These are phyloP conservation scores for Axis porcinus DNA, from an alignment of 2,113 vertebrate genomes.

Conservation along the genomic window DNA sequence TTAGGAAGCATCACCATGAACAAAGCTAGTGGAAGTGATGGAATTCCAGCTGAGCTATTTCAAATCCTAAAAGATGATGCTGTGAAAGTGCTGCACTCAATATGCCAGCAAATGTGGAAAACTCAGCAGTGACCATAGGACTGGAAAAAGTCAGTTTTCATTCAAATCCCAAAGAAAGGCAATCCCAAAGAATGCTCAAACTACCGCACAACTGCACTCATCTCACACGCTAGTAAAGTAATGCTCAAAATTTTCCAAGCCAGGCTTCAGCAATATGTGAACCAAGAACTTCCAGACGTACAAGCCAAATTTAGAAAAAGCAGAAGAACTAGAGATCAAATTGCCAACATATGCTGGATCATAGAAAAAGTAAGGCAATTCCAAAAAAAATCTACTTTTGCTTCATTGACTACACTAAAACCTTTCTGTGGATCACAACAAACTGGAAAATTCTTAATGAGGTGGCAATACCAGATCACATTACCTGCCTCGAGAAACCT, in stretches of 20 bases:
- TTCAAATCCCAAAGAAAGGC: neutral
- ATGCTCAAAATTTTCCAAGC: neutral
- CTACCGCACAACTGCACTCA: neutral
- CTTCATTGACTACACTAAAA: neutral
- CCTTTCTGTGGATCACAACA: neutral
- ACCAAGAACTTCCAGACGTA: neutral
- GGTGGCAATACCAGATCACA: neutral
- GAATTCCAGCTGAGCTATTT: neutral
- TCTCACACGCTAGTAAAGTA: neutral
- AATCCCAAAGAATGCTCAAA: neutral
- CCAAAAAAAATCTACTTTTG: neutral
- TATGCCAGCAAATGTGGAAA: neutral
- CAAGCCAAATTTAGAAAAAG: neutral
- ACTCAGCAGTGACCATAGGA: neutral
- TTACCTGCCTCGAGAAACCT: neutral
- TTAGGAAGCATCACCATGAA: neutral
- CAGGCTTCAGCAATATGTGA: neutral
- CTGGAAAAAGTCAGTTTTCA: neutral
- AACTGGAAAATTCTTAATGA: neutral
- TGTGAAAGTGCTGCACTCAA: neutral
- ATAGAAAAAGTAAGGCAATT: neutral
- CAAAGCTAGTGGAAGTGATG: neutral
- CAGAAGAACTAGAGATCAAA: neutral
- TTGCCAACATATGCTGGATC: neutral
- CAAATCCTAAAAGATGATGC: neutral